Percentiles rank a stretch among this genome's conserved stretches.
These are phyloP conservation scores for Brachyalestes nurse DNA, from an alignment of 2,797 vertebrate species.

Conservation along the genomic window DNA sequence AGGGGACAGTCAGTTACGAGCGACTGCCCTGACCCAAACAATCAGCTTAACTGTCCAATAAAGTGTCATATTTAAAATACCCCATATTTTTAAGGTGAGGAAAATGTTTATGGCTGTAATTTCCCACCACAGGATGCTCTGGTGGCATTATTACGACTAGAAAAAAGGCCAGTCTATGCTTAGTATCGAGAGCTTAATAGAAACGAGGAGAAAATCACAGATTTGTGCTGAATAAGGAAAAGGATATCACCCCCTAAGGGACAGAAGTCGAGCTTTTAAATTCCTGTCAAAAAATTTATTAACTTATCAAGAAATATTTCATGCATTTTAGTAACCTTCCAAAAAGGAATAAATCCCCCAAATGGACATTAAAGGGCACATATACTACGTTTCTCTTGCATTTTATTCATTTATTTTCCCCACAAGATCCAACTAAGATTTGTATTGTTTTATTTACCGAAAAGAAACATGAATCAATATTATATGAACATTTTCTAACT, in stretches of 20 bases:
- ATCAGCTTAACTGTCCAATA: slow-evolving; percentile 21
- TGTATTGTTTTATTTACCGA: no score
- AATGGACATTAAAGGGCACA: no score
- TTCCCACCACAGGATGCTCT: background rate
- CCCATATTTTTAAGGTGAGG: background rate
- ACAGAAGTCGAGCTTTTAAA: background rate
- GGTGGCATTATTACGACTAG: background rate
- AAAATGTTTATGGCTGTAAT: slow-evolving; percentile 2
- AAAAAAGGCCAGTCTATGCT: background rate
- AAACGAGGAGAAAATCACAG: background rate
- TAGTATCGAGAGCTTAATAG: background rate
- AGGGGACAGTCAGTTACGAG: background rate
- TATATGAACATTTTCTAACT: no score
- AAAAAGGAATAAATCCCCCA: no score
- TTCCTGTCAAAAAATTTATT: no score
- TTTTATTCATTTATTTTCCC: no score
- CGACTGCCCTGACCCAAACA: slow-evolving; percentile 10
- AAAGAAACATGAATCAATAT: no score
- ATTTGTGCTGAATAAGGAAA: background rate
- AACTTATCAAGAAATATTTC: no score
- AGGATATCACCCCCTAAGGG: background rate
- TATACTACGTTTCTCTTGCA: no score
- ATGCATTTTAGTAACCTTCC: no score
- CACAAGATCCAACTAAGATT: no score
- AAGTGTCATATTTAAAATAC: slow-evolving; percentile 19